These are phyloP conservation scores for Eucidaris tribuloides DNA, from an alignment of 35 echinoderm and acorn worm genomes.

Conservation along the genomic window DNA sequence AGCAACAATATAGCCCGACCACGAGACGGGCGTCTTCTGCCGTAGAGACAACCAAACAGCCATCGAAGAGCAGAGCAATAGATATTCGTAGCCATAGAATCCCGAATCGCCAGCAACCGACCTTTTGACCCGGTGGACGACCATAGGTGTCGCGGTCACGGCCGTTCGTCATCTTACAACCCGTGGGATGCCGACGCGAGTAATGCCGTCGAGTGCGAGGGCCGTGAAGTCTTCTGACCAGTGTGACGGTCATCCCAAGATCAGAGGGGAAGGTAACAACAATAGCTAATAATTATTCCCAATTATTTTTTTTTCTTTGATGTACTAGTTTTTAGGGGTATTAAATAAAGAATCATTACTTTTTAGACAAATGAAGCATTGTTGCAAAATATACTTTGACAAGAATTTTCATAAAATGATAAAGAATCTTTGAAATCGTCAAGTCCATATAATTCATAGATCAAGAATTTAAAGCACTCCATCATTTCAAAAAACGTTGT, in stretches of 20 bases:
- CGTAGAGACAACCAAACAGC: background rate
- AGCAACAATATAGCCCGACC: constrained; percentile 3
- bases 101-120: background rate
- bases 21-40: background rate
- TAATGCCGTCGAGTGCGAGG: constrained; percentile 59
- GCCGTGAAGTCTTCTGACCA: constrained; percentile 57
- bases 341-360: background rate
- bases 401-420: background rate
- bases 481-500: no score
- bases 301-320: background rate
- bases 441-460: background rate
- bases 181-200: constrained; percentile 41
- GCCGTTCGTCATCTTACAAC: constrained; percentile 65
- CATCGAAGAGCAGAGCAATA: background rate
- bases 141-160: constrained; percentile 46
- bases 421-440: background rate
- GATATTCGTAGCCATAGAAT: background rate
- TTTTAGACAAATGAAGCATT: background rate
- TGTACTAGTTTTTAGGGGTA: background rate
- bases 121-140: constrained; percentile 42
- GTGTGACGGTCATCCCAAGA: constrained; percentile 82
- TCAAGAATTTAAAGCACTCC: background rate
- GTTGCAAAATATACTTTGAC: background rate
- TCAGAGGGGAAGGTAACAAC: background rate
- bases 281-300: no score